phyloP scores from a whole-genome alignment of 37 sponge, comb jelly and placozoan genomes.

The Ianthella basta region DNA sequence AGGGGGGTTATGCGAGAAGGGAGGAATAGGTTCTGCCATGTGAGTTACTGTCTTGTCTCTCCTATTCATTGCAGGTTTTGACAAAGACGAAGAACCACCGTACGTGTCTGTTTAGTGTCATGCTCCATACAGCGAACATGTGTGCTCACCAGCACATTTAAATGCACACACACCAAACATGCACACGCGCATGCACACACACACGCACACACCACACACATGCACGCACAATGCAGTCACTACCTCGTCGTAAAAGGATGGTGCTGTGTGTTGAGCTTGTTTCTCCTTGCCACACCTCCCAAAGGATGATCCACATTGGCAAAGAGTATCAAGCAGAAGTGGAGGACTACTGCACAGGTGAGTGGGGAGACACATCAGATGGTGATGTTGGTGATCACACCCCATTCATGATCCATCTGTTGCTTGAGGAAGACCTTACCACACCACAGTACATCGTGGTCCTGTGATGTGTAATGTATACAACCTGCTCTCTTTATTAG shows the following conservation, averaged over 20 bases:
- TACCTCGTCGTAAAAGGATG: too few relatives aligned
- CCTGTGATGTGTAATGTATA: too few relatives aligned
- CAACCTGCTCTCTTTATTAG: too few relatives aligned
- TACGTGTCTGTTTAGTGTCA: conserved; percentile 9
- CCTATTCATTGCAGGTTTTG: conserved; percentile 12
- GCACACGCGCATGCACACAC: background rate
- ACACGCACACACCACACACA: too few relatives aligned
- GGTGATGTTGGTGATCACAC: too few relatives aligned
- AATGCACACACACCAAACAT: background rate
- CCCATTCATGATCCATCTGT: too few relatives aligned
- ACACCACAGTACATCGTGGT: too few relatives aligned
- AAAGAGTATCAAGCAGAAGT: conserved; percentile 79
- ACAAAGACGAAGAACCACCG: conserved; percentile 34
- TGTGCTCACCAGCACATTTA: background rate
- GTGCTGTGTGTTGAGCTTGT: background rate
- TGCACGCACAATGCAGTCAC: too few relatives aligned
- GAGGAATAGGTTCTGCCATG: too few relatives aligned
- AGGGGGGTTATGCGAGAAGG: too few relatives aligned
- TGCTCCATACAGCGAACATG: background rate
- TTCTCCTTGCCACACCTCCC: background rate
- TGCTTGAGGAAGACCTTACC: too few relatives aligned
- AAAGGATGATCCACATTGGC: conserved; percentile 80
- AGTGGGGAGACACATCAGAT: background rate
- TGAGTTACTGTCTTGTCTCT: too few relatives aligned
- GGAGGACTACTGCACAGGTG: conserved; percentile 37